Evolutionary conservation across 2,888 invertebrate species (phyloP).

Genomic region (Nomada hirtipes): DNA sequence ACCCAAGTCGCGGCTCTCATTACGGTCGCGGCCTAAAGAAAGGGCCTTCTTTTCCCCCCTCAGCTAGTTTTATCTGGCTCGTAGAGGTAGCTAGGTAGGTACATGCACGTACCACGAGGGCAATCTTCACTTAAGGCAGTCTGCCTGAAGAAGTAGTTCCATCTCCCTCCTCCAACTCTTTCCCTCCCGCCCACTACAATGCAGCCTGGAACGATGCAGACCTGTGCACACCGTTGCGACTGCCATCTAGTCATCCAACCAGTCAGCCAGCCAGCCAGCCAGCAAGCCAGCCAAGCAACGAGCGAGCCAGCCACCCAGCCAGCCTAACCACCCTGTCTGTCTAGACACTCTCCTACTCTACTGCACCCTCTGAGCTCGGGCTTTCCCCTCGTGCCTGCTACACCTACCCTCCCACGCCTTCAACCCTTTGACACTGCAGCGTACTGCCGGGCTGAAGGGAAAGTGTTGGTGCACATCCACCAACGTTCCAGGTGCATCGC

Average conservation of each 20-base stretch:
- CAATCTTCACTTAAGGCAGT: slow-evolving; percentile 71
- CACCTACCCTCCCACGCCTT: slow-evolving; percentile 74
- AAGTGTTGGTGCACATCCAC: slow-evolving; percentile 61
- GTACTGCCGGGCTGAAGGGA: slow-evolving; percentile 52
- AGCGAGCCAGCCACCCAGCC: slow-evolving; percentile 71
- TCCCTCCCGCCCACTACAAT: slow-evolving; percentile 58
- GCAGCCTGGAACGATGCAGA: slow-evolving; percentile 67
- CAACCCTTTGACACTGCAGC: slow-evolving; percentile 77
- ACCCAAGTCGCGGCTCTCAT: slow-evolving; percentile 65
- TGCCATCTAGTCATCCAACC: slow-evolving; percentile 72
- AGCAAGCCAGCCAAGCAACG: slow-evolving; percentile 67
- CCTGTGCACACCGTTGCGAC: slow-evolving; percentile 67
- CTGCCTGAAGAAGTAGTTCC: slow-evolving; percentile 69
- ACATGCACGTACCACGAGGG: slow-evolving; percentile 57
- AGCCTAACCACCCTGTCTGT: slow-evolving; percentile 80
- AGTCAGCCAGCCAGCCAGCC: slow-evolving; percentile 63
- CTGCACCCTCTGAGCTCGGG: slow-evolving; percentile 79
- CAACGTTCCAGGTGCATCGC: slow-evolving; percentile 53
- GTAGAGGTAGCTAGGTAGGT: slow-evolving; percentile 54
- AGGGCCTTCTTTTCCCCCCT: slow-evolving; percentile 58
- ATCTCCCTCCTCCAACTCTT: slow-evolving; percentile 29
- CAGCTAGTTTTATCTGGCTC: slow-evolving; percentile 67
- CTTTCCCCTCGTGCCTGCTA: slow-evolving; percentile 65
- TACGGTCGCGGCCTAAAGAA: slow-evolving; percentile 68
- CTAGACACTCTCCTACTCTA: slow-evolving; percentile 83